Base-by-base conservation (phyloP, 35 echinoderm and acorn worm genomes). In the Ophiothrix spiculata region DNA sequence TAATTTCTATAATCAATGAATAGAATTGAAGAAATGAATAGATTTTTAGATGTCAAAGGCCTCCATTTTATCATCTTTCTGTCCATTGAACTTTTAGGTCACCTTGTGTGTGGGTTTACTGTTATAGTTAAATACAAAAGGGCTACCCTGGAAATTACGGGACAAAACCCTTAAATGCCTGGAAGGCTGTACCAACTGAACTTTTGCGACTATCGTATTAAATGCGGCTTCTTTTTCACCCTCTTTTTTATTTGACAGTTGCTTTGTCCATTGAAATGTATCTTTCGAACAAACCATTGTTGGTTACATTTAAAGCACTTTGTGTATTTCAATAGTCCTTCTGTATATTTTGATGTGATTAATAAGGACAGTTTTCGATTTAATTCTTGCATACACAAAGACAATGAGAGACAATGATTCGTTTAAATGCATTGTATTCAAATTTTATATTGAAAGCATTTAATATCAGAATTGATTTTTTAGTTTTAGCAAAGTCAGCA, bases 11-110 rank as follows among this genome's bases (percentile, higher is more conserved):
- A n/a, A n/a, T n/a, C n/a, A n/a, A n/a, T n/a, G n/a, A n/a, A n/a
- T n/a, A n/a, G n/a, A n/a, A n/a, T n/a, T n/a, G n/a, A n/a, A n/a
- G n/a, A n/a, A n/a, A n/a, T n/a, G n/a, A n/a, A n/a, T n/a, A n/a
- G n/a, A n/a, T n/a, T 69, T 69, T 12, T 10, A 15, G 60, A 69
- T 25, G 60, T 69, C 60, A 69, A 69, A 69, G 60, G 60, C 60
- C 60, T 69, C 23, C n/a, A n/a, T n/a, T 15, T 1, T 69, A 69
- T 69, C 60, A 69, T 69, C 60, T 69, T 4, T 15, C 17, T 69
- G 60, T 69, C 60, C 60, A 69, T 69, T 69, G 60, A 69, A 69
- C 60, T 69, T 69, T 15, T 69, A 69, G 60, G 60, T 69, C 60
- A 69, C 60, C 6, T 6, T 69, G 60, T 69, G 60, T 69, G 60